Evolutionary conservation across 1,140 invertebrate species (phyloP).

Genomic region (Hypothenemus hampei): DNA sequence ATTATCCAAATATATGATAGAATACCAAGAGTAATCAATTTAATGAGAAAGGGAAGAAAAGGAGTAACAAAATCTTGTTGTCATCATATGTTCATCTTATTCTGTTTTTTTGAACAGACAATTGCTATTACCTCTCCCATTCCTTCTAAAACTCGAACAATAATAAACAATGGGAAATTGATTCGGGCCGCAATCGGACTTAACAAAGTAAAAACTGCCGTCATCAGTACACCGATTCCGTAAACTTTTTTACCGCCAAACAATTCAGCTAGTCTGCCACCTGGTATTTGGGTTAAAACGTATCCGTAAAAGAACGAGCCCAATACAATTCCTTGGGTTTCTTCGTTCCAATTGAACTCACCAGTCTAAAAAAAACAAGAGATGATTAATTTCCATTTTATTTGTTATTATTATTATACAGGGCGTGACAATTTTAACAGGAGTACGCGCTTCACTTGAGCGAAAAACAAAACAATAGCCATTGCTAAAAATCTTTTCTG

Average conservation of each 20-base stretch:
- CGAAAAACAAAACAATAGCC: no score
- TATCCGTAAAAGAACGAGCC: slow-evolving; percentile 86
- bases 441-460: no score
- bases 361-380: slow-evolving; percentile 52
- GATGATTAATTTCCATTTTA: neutral
- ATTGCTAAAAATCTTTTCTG: no score
- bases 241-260: slow-evolving; percentile 77
- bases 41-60: no score
- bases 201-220: slow-evolving; percentile 70
- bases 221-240: slow-evolving; percentile 69
- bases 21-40: no score
- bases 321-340: slow-evolving; percentile 73
- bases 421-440: neutral
- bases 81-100: no score
- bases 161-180: slow-evolving; percentile 67
- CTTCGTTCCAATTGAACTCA: slow-evolving; percentile 73
- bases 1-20: no score
- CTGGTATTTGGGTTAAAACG: slow-evolving; percentile 81
- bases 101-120: no score
- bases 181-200: slow-evolving; percentile 68
- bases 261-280: slow-evolving; percentile 73
- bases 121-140: slow-evolving; percentile 76
- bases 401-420: neutral
- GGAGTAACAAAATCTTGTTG: no score
- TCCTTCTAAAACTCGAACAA: slow-evolving; percentile 76